These are phyloP conservation scores for Megamerina dolium DNA, from an alignment of 2,888 invertebrate species.

Conservation along the genomic window DNA sequence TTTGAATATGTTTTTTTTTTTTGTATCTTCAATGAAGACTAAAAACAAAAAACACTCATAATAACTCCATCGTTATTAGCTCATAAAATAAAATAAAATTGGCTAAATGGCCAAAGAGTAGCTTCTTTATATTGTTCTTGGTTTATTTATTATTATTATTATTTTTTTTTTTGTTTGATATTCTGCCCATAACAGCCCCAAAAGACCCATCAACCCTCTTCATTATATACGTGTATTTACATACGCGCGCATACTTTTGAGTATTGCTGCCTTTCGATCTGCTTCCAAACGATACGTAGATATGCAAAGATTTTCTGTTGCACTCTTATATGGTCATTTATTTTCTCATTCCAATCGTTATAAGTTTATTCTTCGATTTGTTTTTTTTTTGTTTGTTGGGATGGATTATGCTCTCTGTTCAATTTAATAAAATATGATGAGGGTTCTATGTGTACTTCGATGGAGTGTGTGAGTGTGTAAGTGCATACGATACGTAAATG, in stretches of 20 bases:
- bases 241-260: too few relatives aligned
- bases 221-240: neutral
- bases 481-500: too few relatives aligned
- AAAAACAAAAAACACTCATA: conserved; percentile 34
- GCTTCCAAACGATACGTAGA: too few relatives aligned
- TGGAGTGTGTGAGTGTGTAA: too few relatives aligned
- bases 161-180: too few relatives aligned
- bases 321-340: neutral
- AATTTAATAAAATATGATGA: conserved; percentile 40
- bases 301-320: neutral
- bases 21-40: neutral
- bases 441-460: too few relatives aligned
- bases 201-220: conserved; percentile 1
- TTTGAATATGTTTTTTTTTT: conserved; percentile 19
- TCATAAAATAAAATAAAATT: conserved; percentile 32
- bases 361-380: conserved; percentile 12
- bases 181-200: too few relatives aligned
- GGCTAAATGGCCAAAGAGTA: neutral
- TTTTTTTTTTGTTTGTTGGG: conserved; percentile 22
- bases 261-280: too few relatives aligned
- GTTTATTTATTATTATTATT: too few relatives aligned
- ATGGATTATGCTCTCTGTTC: conserved; percentile 15
- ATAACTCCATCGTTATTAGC: conserved; percentile 40
- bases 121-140: neutral
- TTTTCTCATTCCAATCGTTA: conserved; percentile 9